These are phyloP conservation scores for Drosophila watanabei DNA, from an alignment of 1,140 invertebrate species.

Conservation along the genomic window DNA sequence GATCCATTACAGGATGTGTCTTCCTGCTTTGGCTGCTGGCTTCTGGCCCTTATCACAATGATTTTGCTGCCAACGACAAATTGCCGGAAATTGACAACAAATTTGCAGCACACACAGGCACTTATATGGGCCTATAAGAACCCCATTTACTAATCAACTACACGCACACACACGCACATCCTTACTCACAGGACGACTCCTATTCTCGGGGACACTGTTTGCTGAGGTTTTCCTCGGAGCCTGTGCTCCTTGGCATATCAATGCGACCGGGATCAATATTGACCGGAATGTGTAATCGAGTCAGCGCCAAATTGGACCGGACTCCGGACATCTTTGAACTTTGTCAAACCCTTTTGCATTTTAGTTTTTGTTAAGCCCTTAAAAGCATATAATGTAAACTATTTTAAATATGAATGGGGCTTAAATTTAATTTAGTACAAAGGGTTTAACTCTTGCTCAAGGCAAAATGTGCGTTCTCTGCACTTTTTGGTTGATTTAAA, in stretches of 20 bases:
- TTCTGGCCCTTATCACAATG: constrained; percentile 39
- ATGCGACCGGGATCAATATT: constrained; percentile 47
- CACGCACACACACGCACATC: constrained; percentile 17
- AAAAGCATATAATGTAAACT: constrained; percentile 32
- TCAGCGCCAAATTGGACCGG: constrained; percentile 15
- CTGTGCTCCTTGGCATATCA: constrained; percentile 63
- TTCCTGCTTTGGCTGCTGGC: constrained; percentile 6
- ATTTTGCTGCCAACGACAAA: constrained; percentile 68
- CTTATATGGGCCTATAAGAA: constrained; percentile 23
- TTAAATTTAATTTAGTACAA: constrained; percentile 15
- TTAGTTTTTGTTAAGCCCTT: constrained; percentile 6
- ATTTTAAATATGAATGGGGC: constrained; percentile 35
- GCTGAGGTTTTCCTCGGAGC: constrained; percentile 44
- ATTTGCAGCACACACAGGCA: constrained; percentile 52
- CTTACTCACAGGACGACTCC: background rate
- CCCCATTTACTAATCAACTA: constrained; percentile 49
- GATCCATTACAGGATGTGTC: constrained; percentile 74
- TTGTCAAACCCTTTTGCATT: constrained; percentile 41
- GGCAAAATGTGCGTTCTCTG: constrained; percentile 12
- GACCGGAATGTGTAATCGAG: constrained; percentile 54
- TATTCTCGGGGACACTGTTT: constrained; percentile 51
- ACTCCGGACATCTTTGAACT: constrained; percentile 22
- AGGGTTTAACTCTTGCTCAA: background rate
- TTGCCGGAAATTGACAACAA: constrained; percentile 82
- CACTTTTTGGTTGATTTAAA: background rate